Base-by-base conservation (phyloP, 2,113 vertebrate species). In the Semnornis frantzii region DNA sequence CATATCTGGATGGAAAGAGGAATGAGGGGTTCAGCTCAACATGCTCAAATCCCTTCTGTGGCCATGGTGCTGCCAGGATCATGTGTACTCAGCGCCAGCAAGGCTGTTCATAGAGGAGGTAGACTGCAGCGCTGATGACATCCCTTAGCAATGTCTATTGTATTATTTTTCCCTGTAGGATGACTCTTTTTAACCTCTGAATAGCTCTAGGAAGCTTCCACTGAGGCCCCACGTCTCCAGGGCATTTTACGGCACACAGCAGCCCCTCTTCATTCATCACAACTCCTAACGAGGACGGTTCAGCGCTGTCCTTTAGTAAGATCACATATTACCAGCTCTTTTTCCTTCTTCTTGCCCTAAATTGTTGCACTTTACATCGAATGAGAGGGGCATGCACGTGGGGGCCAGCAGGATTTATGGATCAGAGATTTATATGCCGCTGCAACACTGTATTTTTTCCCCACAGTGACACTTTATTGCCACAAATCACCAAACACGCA, bases 381-480 rank as follows among this genome's bases (percentile, higher is more conserved):
- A 93, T 80, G 83, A 80, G 69, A 89, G 86, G 85, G 65, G 91
- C 81, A 44, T 15, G 34, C 82, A 82, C 19, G 31, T 89, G 34
- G 34, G 54, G 54, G 87, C 84, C 89, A 90, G 88, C 54, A 69
- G 87, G 81, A 92, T 95, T 92, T 93, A 95, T 92, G 82, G 90
- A 92, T 89, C 74, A 86, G 83, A 93, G 94, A 95, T 96, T 96
- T 96, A 94, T 94, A 44, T 28, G 95, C 94, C 4, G 28, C 93
- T 69, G 86, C 1, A 48, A 88, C 0, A 71, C 95, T 83, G 90
- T 95, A 96, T 95, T 92, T 97, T 96, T 93, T 92, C 90, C 92
- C 84, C 46, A 89, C 84, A 75, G 75, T 95, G 96, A 95, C 96
- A 94, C 65, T 96, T 94, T 96, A 95, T 96, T 95, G 96, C 95